Evolutionary conservation across 1,140 invertebrate species (phyloP).

Genomic region (Catajapyx aquilonaris): DNA sequence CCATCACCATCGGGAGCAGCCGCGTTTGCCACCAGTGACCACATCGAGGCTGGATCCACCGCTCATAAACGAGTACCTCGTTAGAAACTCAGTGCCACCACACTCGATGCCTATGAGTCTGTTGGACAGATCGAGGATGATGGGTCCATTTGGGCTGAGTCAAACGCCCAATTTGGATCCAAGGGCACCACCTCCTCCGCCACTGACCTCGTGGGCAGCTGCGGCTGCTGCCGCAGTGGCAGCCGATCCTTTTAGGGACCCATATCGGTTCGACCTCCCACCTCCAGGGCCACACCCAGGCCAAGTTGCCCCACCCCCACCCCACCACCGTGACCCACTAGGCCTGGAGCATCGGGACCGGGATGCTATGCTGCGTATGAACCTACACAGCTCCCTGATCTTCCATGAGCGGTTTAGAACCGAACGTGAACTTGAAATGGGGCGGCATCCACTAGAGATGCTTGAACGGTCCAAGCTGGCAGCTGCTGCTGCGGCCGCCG

Average conservation of each 20-base stretch:
- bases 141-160: background rate
- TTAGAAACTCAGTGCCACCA: background rate
- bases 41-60: background rate
- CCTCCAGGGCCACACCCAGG: background rate
- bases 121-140: conserved; percentile 1
- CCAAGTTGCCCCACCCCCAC: background rate
- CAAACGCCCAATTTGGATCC: background rate
- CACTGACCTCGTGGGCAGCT: background rate
- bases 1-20: too few relatives aligned
- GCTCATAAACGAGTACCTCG: background rate
- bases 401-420: too few relatives aligned
- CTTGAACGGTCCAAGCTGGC: background rate
- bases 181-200: conserved; percentile 1
- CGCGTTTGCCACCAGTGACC: too few relatives aligned
- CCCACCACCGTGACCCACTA: background rate
- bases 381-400: background rate
- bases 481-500: background rate
- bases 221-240: too few relatives aligned
- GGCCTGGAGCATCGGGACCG: background rate
- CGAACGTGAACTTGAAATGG: too few relatives aligned
- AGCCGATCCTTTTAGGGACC: conserved; percentile 2
- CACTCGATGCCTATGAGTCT: conserved; percentile 1
- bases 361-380: background rate
- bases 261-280: background rate
- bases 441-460: background rate